These are phyloP conservation scores for Hypotaenidia philippensis DNA, from an alignment of 2,797 vertebrate species.

Conservation along the genomic window DNA sequence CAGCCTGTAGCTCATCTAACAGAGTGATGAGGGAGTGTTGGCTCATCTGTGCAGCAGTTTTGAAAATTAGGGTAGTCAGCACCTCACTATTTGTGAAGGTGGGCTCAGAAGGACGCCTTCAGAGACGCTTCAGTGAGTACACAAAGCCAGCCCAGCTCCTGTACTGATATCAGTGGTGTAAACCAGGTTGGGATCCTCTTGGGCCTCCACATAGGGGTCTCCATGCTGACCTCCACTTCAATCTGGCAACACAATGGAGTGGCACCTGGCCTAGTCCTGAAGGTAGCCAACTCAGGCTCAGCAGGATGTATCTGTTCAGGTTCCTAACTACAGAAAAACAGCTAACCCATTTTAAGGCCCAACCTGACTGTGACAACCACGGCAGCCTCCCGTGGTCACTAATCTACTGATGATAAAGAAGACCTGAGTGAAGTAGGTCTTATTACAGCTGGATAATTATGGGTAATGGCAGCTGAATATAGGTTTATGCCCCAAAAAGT, in stretches of 20 bases:
- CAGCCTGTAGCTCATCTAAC: background rate
- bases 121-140: background rate
- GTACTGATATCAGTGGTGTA: rapidly evolving
- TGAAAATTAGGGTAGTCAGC: background rate
- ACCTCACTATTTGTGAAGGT: background rate
- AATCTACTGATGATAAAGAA: background rate
- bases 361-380: background rate
- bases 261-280: background rate
- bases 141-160: background rate
- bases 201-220: background rate
- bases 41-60: background rate
- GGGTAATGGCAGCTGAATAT: background rate
- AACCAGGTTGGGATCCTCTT: background rate
- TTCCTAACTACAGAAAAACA: background rate
- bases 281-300: background rate
- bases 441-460: background rate
- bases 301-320: background rate
- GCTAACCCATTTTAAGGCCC: background rate
- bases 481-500: background rate
- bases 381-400: rapidly evolving
- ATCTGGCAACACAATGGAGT: background rate
- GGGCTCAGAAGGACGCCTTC: background rate
- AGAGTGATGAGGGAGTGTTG: background rate
- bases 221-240: background rate
- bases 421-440: background rate